phyloP scores from a whole-genome alignment of 2,113 vertebrate genomes.

The Petaurus breviceps region DNA sequence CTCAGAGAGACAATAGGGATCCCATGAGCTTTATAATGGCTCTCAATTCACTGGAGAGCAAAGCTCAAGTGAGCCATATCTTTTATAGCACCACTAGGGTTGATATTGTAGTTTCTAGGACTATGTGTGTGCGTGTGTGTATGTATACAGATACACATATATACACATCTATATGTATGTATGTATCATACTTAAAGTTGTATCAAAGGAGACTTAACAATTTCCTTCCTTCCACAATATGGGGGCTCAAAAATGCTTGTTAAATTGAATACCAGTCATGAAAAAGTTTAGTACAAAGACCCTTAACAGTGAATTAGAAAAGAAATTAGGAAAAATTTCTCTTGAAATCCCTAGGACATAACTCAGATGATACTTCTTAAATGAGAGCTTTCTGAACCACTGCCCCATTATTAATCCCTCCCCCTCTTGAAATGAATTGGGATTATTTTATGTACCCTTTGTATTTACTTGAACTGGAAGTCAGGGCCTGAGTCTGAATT shows the following conservation, averaged over 20 bases:
- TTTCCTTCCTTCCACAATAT: slow-evolving; percentile 21
- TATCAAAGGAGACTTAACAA: slow-evolving; percentile 37
- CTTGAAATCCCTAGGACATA: not conserved
- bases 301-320: not conserved
- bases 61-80: slow-evolving; percentile 79
- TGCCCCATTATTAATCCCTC: not conserved
- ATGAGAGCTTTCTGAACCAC: not conserved
- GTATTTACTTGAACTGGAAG: not conserved
- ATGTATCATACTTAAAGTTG: slow-evolving; percentile 12
- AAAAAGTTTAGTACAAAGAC: slow-evolving; percentile 21
- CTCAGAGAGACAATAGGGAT: slow-evolving; percentile 76
- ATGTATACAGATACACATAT: not conserved
- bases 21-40: slow-evolving; percentile 77
- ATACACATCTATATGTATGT: not conserved
- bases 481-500: not conserved
- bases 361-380: not conserved
- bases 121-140: not conserved
- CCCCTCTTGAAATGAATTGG: not conserved
- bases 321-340: not conserved
- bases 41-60: slow-evolving; percentile 82
- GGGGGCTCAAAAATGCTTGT: not conserved
- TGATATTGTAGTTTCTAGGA: slow-evolving; percentile 76
- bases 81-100: slow-evolving; percentile 83
- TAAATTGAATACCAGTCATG: not conserved
- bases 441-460: not conserved